phyloP scores from a whole-genome alignment of 2,888 invertebrate genomes.

The Drosophila rubida region DNA sequence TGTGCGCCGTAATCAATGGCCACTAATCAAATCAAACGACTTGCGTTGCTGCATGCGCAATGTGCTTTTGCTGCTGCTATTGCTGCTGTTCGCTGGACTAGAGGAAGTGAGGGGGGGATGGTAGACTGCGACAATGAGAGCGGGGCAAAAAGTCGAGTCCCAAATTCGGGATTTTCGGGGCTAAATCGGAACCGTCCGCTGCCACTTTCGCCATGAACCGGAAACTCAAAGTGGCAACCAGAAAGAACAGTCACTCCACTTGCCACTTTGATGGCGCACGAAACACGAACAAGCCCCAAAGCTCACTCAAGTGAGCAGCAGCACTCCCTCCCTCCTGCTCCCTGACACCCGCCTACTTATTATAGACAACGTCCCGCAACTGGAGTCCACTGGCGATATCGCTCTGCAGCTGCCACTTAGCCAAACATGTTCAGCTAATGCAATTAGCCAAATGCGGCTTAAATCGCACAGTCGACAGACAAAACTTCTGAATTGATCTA shows the following conservation, averaged over 20 bases:
- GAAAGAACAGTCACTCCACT: constrained; percentile 20
- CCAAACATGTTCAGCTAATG: constrained; percentile 4
- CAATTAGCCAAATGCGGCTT: constrained; percentile 3
- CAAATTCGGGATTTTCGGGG: constrained; percentile 11
- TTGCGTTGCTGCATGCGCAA: constrained; percentile 51
- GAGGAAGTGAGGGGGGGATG: background rate
- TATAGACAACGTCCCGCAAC: constrained; percentile 6
- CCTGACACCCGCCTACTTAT: constrained; percentile 4
- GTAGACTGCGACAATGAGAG: background rate
- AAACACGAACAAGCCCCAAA: constrained; percentile 21
- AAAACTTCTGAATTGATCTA: too few relatives aligned
- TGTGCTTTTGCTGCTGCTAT: background rate
- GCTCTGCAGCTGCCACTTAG: background rate
- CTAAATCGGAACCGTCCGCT: constrained; percentile 22
- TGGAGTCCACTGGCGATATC: constrained; percentile 1
- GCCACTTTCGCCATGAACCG: constrained; percentile 47
- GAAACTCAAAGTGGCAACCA: constrained; percentile 46
- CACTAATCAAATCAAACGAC: constrained; percentile 70
- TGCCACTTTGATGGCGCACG: constrained; percentile 29
- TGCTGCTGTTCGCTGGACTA: constrained; percentile 4
- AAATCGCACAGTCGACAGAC: background rate
- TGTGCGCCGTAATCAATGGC: constrained; percentile 53
- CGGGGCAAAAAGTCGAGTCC: background rate
- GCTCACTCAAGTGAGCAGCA: constrained; percentile 21
- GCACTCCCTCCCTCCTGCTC: background rate